Evolutionary conservation across 2,888 invertebrate species (phyloP).

Genomic region (Coelogynopora nodosa): DNA sequence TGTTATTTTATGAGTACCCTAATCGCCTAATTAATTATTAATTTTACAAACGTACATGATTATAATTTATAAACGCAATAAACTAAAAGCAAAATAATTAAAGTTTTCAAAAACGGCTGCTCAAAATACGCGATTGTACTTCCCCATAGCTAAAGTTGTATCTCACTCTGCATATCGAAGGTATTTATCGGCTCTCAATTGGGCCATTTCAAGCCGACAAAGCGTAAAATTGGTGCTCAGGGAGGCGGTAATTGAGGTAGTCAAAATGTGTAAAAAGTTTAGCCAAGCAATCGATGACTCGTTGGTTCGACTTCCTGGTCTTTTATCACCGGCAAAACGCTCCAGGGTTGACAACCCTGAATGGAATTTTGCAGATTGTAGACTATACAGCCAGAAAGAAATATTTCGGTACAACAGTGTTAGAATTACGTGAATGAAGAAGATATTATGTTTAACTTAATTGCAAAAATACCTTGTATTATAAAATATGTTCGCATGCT

Average conservation of each 20-base stretch:
- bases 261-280: constrained; percentile 22
- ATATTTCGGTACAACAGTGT: neutral
- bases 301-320: constrained; percentile 6
- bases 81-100: too few species aligned
- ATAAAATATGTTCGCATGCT: too few species aligned
- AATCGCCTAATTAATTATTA: too few species aligned
- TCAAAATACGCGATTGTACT: too few species aligned
- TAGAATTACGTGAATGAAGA: neutral
- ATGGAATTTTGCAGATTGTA: neutral
- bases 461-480: too few species aligned
- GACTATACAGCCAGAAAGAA: neutral
- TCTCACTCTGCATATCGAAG: too few species aligned
- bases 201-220: neutral
- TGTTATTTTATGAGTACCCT: too few species aligned
- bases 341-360: neutral
- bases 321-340: neutral
- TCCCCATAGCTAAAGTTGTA: too few species aligned
- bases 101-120: too few species aligned
- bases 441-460: too few species aligned
- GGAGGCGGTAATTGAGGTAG: neutral
- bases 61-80: too few species aligned
- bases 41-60: too few species aligned
- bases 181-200: neutral
- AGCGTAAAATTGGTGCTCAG: constrained; percentile 3
- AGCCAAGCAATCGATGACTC: constrained; percentile 24